These are phyloP conservation scores for Eurystomus glaucurus DNA, from an alignment of 2,797 vertebrate species.

Conservation along the genomic window DNA sequence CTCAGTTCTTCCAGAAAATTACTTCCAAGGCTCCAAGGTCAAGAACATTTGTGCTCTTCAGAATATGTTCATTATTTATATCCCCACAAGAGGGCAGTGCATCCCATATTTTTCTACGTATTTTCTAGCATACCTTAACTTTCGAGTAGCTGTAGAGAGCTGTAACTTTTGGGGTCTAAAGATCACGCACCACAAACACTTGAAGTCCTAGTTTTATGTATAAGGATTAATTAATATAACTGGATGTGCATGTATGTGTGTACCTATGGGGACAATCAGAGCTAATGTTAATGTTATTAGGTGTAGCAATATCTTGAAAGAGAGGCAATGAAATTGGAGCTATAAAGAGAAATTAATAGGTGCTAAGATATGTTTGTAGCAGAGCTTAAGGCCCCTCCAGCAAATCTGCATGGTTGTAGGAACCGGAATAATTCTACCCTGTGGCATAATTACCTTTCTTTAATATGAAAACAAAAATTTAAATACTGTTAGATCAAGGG, in stretches of 20 bases:
- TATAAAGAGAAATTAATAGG: not conserved
- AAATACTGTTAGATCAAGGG: not conserved
- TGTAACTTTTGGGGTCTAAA: not conserved
- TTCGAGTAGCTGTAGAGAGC: not conserved
- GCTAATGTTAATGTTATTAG: not conserved
- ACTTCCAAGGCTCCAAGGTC: rapidly evolving
- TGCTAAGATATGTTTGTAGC: not conserved
- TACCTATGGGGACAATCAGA: not conserved
- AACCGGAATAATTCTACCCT: not conserved
- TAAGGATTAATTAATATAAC: not conserved
- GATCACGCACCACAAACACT: not conserved
- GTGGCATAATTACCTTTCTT: not conserved
- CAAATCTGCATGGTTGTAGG: not conserved
- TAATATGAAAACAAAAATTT: not conserved
- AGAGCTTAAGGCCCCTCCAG: not conserved
- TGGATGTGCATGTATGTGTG: not conserved
- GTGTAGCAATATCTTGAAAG: not conserved
- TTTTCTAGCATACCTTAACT: rapidly evolving
- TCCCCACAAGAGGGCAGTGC: conserved; percentile 49
- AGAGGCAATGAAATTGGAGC: not conserved
- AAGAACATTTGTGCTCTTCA: not conserved
- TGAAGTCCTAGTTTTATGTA: not conserved
- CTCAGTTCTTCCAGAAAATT: not conserved
- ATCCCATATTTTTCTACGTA: rapidly evolving
- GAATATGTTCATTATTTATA: not conserved